Conservation (phyloP, 1,140 invertebrate genomes). For the Patella vulgata region DNA sequence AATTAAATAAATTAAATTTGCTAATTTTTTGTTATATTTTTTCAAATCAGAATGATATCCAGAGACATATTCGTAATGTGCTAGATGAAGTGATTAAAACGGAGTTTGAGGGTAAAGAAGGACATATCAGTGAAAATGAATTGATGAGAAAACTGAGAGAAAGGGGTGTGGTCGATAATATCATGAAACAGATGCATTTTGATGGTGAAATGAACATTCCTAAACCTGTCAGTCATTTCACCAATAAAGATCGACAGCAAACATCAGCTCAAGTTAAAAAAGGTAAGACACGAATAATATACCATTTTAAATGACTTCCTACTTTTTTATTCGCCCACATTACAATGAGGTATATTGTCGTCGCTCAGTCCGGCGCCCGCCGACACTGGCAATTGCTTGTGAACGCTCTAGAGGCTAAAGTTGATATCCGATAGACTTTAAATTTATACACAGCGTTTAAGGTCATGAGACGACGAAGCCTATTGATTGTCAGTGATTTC, state of each 20-base stretch:
- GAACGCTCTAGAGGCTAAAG: too few species aligned
- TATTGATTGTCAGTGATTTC: too few species aligned
- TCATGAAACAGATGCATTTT: constrained; percentile 56
- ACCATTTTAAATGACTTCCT: neutral
- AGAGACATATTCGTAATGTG: constrained; percentile 51
- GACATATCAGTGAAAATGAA: constrained; percentile 50
- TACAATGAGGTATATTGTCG: too few species aligned
- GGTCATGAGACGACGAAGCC: too few species aligned
- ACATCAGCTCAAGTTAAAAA: constrained; percentile 37
- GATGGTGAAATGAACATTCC: constrained; percentile 24
- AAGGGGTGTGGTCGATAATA: constrained; percentile 58
- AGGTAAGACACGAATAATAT: constrained; percentile 47
- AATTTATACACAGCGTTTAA: too few species aligned
- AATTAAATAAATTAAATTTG: too few species aligned
- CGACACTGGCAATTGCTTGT: too few species aligned
- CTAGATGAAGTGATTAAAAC: constrained; percentile 50
- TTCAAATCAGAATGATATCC: constrained; percentile 55
- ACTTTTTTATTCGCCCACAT: too few species aligned
- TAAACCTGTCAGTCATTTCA: constrained; percentile 51
- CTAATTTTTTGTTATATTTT: neutral
- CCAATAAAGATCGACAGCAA: constrained; percentile 47
- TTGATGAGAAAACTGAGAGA: constrained; percentile 52
- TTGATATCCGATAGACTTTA: too few species aligned
- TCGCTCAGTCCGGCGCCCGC: too few species aligned
- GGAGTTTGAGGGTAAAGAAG: constrained; percentile 30